A percentile compares a stretch with the other conserved stretches of the same genome.
phyloP scores from a whole-genome alignment of 2,888 invertebrate genomes.

The Folsomia candida region DNA sequence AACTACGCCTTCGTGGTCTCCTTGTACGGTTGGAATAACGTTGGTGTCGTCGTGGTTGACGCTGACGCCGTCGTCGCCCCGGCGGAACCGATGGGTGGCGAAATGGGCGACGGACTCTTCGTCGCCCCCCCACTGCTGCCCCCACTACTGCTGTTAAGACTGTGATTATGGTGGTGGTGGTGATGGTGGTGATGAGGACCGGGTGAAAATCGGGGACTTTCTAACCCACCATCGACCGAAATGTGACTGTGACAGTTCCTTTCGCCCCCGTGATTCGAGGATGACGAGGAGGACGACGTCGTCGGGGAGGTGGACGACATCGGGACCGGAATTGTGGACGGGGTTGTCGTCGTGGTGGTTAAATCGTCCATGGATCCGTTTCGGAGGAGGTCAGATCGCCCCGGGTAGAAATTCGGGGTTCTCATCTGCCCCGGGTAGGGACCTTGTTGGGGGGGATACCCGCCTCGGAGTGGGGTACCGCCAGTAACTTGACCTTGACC shows the following conservation, averaged over 20 bases:
- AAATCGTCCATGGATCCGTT: constrained; percentile 25
- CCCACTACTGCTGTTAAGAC: constrained; percentile 25
- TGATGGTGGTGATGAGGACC: constrained; percentile 34
- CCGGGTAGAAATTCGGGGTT: constrained; percentile 34
- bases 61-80: too few relatives aligned
- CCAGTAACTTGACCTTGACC: constrained; percentile 51
- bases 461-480: constrained; percentile 12
- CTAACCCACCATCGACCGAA: constrained; percentile 40
- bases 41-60: constrained; percentile 57
- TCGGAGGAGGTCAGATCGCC: constrained; percentile 23
- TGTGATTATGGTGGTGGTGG: constrained; percentile 35
- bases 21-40: constrained; percentile 75
- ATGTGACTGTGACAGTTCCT: constrained; percentile 49
- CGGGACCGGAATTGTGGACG: constrained; percentile 40
- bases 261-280: constrained; percentile 24
- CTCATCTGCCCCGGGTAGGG: background rate
- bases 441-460: background rate
- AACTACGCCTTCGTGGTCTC: constrained; percentile 42
- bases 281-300: constrained; percentile 43
- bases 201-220: constrained; percentile 15
- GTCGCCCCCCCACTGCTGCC: constrained; percentile 31
- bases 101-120: constrained; percentile 51
- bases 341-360: constrained; percentile 2
- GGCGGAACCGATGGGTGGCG: constrained; percentile 45
- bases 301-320: constrained; percentile 48